These are phyloP conservation scores for Drosophila baimaii DNA, from an alignment of 1,140 invertebrate genomes.

Conservation along the genomic window DNA sequence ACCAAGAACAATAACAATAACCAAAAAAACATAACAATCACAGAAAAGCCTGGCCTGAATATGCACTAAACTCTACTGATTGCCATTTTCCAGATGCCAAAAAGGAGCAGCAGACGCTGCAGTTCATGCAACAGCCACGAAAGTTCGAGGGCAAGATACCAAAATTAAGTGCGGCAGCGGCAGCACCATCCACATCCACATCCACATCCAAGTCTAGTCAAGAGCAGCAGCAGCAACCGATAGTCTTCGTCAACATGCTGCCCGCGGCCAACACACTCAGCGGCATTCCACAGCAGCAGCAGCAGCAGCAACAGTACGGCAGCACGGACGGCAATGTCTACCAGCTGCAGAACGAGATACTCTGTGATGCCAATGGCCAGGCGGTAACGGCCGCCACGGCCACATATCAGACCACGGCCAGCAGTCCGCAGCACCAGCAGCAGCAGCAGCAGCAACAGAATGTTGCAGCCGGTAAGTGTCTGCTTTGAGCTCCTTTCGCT, in stretches of 20 bases:
- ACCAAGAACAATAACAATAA: constrained; percentile 38
- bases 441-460: constrained; percentile 63
- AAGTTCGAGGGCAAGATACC: constrained; percentile 84
- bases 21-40: constrained; percentile 17
- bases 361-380: constrained; percentile 78
- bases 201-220: constrained; percentile 70
- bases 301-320: constrained; percentile 55
- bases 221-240: constrained; percentile 60
- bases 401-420: constrained; percentile 72
- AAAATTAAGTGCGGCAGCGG: constrained; percentile 63
- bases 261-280: constrained; percentile 78
- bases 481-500: constrained; percentile 42
- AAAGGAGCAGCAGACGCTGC: constrained; percentile 68
- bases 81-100: constrained; percentile 74
- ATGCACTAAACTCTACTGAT: constrained; percentile 51
- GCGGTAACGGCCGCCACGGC: constrained; percentile 60
- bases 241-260: constrained; percentile 74
- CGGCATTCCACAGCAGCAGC: constrained; percentile 78
- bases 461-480: constrained; percentile 73
- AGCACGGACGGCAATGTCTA: constrained; percentile 78
- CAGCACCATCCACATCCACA: constrained; percentile 79
- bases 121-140: constrained; percentile 77
- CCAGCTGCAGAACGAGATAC: constrained; percentile 80
- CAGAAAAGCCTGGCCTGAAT: constrained; percentile 5
- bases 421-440: constrained; percentile 59